A percentile compares a stretch with the other conserved stretches of the same genome.
Evolutionary conservation across 2,113 vertebrate genomes (phyloP).

Genomic region (Anhinga anhinga): DNA sequence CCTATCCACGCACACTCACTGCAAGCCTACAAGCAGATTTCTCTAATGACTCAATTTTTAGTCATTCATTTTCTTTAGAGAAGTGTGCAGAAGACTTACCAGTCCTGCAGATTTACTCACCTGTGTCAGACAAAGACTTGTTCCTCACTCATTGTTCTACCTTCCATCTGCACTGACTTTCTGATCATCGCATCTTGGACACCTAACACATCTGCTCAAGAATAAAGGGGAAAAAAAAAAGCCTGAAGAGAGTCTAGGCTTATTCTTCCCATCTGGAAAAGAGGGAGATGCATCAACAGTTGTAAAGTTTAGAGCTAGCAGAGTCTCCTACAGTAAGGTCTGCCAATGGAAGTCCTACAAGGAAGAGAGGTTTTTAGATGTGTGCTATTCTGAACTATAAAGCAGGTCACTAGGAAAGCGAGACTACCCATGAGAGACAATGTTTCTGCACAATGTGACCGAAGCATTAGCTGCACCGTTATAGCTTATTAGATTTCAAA

Average conservation of each 20-base stretch:
- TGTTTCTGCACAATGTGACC: background rate
- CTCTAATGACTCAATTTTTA: background rate
- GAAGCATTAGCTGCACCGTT: background rate
- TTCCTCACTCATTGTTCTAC: background rate
- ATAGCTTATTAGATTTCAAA: background rate
- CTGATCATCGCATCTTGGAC: background rate
- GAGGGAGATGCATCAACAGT: background rate
- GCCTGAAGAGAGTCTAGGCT: background rate
- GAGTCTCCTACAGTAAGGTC: background rate
- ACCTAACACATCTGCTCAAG: background rate
- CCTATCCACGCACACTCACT: background rate
- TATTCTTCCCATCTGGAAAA: background rate
- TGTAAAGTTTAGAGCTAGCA: background rate
- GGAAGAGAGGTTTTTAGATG: background rate
- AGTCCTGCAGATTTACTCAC: background rate
- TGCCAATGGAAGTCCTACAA: background rate
- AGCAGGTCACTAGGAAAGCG: background rate
- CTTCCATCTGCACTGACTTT: background rate
- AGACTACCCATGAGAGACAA: fast-evolving
- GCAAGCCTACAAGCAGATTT: background rate
- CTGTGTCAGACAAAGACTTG: background rate
- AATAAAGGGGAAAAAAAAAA: background rate
- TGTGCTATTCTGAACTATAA: background rate
- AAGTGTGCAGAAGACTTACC: background rate
- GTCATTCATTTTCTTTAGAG: background rate